Conservation (phyloP, 2,888 invertebrate species). For the Drosophila tripunctata region DNA sequence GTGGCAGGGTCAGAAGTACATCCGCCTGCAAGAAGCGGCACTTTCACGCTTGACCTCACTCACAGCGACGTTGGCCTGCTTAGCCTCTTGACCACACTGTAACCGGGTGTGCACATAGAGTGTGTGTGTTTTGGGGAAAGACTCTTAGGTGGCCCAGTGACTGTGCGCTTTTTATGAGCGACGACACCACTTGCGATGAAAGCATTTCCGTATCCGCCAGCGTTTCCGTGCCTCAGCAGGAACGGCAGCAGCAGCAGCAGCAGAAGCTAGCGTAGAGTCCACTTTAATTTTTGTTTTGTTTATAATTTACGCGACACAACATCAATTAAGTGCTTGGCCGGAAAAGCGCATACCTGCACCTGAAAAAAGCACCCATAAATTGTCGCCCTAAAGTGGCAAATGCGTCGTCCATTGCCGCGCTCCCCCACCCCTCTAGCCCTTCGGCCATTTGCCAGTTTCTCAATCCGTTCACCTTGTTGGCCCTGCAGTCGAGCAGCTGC, state of each 20-base stretch:
- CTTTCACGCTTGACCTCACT: conserved; percentile 79
- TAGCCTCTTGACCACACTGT: conserved; percentile 70
- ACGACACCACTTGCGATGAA: conserved; percentile 80
- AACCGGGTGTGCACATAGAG: conserved; percentile 1
- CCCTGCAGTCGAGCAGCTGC: conserved; percentile 59
- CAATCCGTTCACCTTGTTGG: conserved; percentile 28
- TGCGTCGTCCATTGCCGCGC: conserved; percentile 32
- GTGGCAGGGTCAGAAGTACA: conserved; percentile 48
- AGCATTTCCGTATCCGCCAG: conserved; percentile 77
- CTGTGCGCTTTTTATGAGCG: conserved; percentile 70
- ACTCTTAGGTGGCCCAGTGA: conserved; percentile 39
- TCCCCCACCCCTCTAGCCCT: not conserved
- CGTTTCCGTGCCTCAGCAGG: conserved; percentile 43
- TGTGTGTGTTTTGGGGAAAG: not conserved
- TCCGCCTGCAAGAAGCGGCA: conserved; percentile 65
- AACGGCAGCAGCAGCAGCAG: not conserved
- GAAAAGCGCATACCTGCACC: conserved; percentile 82
- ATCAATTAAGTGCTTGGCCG: conserved; percentile 84
- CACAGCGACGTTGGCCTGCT: conserved; percentile 45
- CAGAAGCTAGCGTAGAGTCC: conserved; percentile 50
- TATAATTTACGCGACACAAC: conserved; percentile 84
- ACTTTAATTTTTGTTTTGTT: conserved; percentile 83
- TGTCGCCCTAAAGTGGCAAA: conserved; percentile 72
- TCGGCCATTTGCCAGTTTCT: not conserved
- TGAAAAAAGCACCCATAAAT: conserved; percentile 80